A percentile compares a stretch with the other conserved stretches of the same genome.
These are phyloP conservation scores for Limosa lapponica DNA, from an alignment of 2,797 vertebrate species.

Conservation along the genomic window DNA sequence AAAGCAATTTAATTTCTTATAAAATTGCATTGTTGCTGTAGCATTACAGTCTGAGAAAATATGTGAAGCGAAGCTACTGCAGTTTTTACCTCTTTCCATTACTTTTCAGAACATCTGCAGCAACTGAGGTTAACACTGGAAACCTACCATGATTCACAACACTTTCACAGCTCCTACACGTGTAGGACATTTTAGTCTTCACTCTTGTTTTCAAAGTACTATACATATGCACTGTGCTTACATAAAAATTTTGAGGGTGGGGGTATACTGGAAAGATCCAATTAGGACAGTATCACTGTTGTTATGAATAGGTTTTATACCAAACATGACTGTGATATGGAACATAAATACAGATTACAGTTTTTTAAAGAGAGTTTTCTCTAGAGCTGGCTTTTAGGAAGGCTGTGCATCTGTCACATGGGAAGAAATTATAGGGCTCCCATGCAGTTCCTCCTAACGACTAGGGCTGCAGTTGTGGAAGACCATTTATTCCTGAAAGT, in stretches of 20 bases:
- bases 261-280: not conserved
- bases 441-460: accelerated
- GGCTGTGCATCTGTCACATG: not conserved
- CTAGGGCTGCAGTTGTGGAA: not conserved
- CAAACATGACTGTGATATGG: not conserved
- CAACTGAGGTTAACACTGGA: not conserved
- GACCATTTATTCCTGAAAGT: not conserved
- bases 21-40: not conserved
- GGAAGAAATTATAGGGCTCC: not conserved
- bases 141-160: not conserved
- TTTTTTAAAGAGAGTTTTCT: not conserved
- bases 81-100: not conserved
- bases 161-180: not conserved
- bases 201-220: not conserved
- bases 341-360: not conserved
- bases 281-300: not conserved
- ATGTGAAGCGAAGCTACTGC: accelerated
- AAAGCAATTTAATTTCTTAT: not conserved
- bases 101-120: not conserved
- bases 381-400: not conserved
- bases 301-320: not conserved
- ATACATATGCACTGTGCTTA: not conserved
- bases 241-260: not conserved
- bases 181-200: not conserved
- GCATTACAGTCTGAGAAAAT: not conserved